phyloP scores from a whole-genome alignment of 2,888 invertebrate species.

The Hipparchia semele region DNA sequence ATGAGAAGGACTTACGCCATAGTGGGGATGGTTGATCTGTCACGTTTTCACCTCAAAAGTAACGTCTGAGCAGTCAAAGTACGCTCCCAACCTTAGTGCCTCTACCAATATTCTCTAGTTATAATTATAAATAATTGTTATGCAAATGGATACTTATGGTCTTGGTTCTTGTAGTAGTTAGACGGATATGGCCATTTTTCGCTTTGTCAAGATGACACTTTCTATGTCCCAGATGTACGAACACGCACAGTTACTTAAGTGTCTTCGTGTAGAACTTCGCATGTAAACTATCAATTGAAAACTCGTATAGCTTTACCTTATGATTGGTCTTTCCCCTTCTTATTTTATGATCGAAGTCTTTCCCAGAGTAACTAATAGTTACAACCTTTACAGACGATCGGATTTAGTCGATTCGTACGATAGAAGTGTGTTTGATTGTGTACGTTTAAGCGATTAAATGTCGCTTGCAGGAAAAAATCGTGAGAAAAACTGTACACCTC shows the following conservation, averaged over 20 bases:
- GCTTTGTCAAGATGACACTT: conserved; percentile 72
- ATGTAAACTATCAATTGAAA: not conserved
- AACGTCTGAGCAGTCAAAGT: too few relatives aligned
- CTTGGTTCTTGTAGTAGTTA: conserved; percentile 33
- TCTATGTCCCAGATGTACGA: conserved; percentile 67
- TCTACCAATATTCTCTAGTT: not conserved
- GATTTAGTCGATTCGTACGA: too few relatives aligned
- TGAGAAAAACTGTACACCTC: too few relatives aligned
- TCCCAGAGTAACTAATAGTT: too few relatives aligned
- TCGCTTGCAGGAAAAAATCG: too few relatives aligned
- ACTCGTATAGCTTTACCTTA: not conserved
- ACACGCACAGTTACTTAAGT: not conserved
- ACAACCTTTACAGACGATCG: too few relatives aligned
- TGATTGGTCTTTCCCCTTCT: not conserved
- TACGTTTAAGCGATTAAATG: too few relatives aligned
- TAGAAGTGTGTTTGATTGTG: too few relatives aligned
- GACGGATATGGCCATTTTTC: conserved; percentile 66
- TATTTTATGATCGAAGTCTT: not conserved
- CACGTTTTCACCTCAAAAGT: too few relatives aligned
- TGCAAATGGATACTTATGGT: conserved; percentile 61
- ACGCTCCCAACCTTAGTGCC: too few relatives aligned
- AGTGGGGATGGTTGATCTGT: too few relatives aligned
- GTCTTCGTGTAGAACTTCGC: not conserved
- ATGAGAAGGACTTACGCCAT: too few relatives aligned
- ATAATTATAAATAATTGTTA: conserved; percentile 52